A percentile compares a stretch with the other conserved stretches of the same genome.
Conservation (phyloP, 2,888 invertebrate genomes). For the Agrotis ipsilon region DNA sequence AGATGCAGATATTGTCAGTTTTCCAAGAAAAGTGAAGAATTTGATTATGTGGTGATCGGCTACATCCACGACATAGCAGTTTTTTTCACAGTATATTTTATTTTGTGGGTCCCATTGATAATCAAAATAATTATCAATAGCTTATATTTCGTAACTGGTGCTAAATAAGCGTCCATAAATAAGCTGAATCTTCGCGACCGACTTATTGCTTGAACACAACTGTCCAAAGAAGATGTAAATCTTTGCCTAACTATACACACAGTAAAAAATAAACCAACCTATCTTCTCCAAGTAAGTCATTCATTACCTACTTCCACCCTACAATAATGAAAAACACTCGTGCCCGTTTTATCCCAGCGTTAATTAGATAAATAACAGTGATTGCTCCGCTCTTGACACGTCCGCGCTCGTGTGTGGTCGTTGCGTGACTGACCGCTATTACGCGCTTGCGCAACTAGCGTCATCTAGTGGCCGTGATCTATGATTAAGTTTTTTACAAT, state of each 20-base stretch:
- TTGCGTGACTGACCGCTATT: slow-evolving; percentile 85
- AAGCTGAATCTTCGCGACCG: neutral
- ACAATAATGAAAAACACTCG: slow-evolving; percentile 60
- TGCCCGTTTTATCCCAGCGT: slow-evolving; percentile 60
- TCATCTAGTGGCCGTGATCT: slow-evolving; percentile 73
- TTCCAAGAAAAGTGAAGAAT: neutral
- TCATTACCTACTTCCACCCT: slow-evolving; percentile 38
- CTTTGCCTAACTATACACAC: neutral
- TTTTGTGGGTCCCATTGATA: neutral
- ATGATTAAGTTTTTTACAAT: slow-evolving; percentile 66
- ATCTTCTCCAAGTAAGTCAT: slow-evolving; percentile 17
- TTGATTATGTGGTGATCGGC: neutral
- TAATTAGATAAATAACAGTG: slow-evolving; percentile 81
- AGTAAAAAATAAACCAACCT: slow-evolving; percentile 8
- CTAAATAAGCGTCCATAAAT: neutral
- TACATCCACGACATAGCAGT: neutral
- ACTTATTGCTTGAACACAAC: neutral
- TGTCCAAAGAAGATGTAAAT: neutral
- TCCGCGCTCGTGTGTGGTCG: slow-evolving; percentile 82
- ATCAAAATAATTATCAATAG: neutral
- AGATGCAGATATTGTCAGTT: slow-evolving; percentile 1
- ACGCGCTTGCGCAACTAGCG: slow-evolving; percentile 73
- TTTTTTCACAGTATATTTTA: neutral
- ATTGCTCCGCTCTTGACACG: slow-evolving; percentile 74
- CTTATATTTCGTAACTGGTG: no score